Evolutionary conservation across 1,140 invertebrate genomes (phyloP), one percentile per base, ranked within the genome.

Genomic region (Drosophila subobscura): DNA sequence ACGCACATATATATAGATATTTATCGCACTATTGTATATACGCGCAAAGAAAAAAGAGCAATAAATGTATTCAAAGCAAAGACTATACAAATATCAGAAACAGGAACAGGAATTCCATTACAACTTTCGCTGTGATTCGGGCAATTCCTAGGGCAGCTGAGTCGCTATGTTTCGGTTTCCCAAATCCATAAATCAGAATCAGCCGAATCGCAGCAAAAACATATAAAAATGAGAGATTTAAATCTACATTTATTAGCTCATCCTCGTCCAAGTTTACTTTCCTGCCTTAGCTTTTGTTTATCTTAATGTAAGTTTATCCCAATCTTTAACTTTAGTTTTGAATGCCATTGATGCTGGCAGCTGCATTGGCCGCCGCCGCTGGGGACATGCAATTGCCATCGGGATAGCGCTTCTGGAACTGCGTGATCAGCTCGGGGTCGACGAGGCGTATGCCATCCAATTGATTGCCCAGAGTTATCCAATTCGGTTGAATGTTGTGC

Each of bases 401-500:
- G 1, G 98, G 98, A 93, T 99, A 99, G 41, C 96, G 93, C 90
- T 97, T 97, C 79, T 96, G 95, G 91, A 98, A 99, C 45, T 95
- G 95, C 72, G 95, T 95, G 47, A 98, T 97, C 5, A 99, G 92
- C 75, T 98, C 97, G 4, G 97, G 97, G 92, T 99, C 98, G 10
- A 99, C 95, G 1, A 99, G 92, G 65, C 97, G 94, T 4, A 99
- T 97, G 42, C 90, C 90, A 40, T 91, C 90, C 2, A 91, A 49
- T 55, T 89, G 91, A 77, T 91, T 91, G 8, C 90, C 90, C 23
- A 91, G 65, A 20, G 84, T 92, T 65, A 91, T 96, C 98, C 98
- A 99, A 92, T 99, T 99, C 0, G 98, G 98, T 91, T 99, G 98
- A 6, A 99, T 96, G 92, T 99, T 99, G 91, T 99, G 98, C 4